Base-by-base conservation (phyloP, 2,888 invertebrate species). In the Eristalinus aeneus region DNA sequence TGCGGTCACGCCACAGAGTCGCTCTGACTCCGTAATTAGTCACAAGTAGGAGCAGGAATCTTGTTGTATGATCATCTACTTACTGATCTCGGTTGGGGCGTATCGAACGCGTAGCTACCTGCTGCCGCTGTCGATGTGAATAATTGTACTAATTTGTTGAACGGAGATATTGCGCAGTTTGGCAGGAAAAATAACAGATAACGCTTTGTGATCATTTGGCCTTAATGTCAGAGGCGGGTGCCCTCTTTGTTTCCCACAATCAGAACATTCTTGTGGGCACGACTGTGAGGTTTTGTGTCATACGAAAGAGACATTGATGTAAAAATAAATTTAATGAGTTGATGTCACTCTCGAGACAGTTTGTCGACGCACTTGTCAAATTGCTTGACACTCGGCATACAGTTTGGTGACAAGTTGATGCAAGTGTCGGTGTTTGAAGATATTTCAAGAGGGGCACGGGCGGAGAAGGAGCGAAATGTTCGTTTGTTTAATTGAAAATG, bases 1-100 rank as follows among this genome's bases (percentile, higher is more conserved):
- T 46, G 73, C 63, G 83, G 83, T 79, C 79, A 84, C 74, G 79
- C 79, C 74, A 65, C 16, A 65, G 20, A 65, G 60, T 74, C 54
- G 39, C 83, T 74, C 31, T 31, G 60, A 74, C 69, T 67, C 60
- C 63, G 39, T 31, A 68, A 34, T 79, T 61, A 74, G 69, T 65
- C 32, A 63, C 11, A 60, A 71, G 79, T 69, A 69, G 79, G 69
- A 79, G 73, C 58, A n/a, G 53, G 54, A 54, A 58, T 65, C 65
- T 73, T 39, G 34, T 27, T 36, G 46, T 68, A 73, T 36, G 36
- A 69, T 74, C 58, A 79, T 79, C 54, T 54, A 54, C 54, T 27
- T 20, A 61, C 46, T 16, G 16, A 16, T 46, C 46, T 46, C 6
- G 9, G 46, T 8, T 16, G 39, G 12, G n/a, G 4, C 39, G 39